Conservation (phyloP, 2,113 vertebrate species). For the Rhynchomys soricoides region DNA sequence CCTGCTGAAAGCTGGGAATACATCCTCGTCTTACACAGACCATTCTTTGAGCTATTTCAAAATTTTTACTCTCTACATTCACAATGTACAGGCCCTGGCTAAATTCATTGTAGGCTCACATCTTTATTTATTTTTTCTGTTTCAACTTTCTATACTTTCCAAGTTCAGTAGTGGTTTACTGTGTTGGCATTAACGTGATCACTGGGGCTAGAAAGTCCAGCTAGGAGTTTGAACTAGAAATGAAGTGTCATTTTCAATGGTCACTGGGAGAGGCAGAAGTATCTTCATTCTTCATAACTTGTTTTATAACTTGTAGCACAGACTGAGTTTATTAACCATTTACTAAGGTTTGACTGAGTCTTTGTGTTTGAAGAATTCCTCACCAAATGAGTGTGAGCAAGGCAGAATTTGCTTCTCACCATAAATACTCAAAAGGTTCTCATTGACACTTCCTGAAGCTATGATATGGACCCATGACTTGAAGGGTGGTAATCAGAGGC, state of each 20-base stretch:
- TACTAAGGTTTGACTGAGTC: not conserved
- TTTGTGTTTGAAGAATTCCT: not conserved
- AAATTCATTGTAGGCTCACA: conserved; percentile 11
- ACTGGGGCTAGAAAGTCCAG: not conserved
- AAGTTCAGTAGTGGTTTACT: not conserved
- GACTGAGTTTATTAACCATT: not conserved
- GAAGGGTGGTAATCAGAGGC: not conserved
- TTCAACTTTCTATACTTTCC: conserved; percentile 12
- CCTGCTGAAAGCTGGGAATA: conserved; percentile 8
- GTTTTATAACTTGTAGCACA: conserved; percentile 18
- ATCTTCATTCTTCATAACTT: not conserved
- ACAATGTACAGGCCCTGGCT: not conserved
- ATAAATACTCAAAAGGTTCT: not conserved
- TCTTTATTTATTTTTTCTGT: not conserved
- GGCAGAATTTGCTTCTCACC: not conserved
- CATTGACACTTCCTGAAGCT: not conserved
- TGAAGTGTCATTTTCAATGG: not conserved
- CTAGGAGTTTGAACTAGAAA: conserved; percentile 23
- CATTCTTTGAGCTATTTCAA: not conserved
- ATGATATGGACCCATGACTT: not conserved
- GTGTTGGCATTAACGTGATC: not conserved
- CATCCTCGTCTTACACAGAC: not conserved
- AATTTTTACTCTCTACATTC: conserved; percentile 15
- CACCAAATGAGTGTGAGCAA: not conserved
- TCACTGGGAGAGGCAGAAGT: not conserved